These are phyloP conservation scores for Himalopsyche anomala DNA, from an alignment of 2,888 invertebrate genomes.

Conservation along the genomic window DNA sequence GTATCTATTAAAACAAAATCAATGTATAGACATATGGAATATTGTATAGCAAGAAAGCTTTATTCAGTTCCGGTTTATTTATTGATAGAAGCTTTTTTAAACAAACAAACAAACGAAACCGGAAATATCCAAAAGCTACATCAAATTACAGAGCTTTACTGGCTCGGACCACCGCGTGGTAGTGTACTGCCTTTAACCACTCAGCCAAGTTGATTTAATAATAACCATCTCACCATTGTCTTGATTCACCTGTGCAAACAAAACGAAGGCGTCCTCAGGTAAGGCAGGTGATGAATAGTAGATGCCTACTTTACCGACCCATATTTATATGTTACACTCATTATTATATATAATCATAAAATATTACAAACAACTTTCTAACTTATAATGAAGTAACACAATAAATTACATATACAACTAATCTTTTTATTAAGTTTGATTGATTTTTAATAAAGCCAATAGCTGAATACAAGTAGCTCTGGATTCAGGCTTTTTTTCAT, in stretches of 20 bases:
- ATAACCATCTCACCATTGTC: background rate
- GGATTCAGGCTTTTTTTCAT: no score
- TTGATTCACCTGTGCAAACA: slow-evolving; percentile 54
- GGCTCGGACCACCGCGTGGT: background rate
- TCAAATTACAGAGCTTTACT: background rate
- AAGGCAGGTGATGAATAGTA: slow-evolving; percentile 51
- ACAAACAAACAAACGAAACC: background rate
- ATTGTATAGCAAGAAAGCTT: no score
- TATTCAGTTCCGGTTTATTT: no score
- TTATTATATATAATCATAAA: background rate
- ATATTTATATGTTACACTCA: background rate
- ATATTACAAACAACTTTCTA: no score
- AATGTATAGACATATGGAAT: no score
- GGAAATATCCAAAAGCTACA: background rate
- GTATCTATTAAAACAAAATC: no score
- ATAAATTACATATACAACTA: no score
- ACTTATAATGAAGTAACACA: no score
- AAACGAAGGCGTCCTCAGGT: slow-evolving; percentile 28
- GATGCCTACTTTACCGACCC: background rate
- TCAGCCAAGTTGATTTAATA: slow-evolving; percentile 31
- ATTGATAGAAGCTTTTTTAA: background rate
- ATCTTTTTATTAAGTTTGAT: no score
- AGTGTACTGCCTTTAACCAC: background rate
- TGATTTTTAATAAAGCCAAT: no score
- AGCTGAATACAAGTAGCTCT: no score